phyloP scores from a whole-genome alignment of 2,113 vertebrate species.

The Xenopus laevis region DNA sequence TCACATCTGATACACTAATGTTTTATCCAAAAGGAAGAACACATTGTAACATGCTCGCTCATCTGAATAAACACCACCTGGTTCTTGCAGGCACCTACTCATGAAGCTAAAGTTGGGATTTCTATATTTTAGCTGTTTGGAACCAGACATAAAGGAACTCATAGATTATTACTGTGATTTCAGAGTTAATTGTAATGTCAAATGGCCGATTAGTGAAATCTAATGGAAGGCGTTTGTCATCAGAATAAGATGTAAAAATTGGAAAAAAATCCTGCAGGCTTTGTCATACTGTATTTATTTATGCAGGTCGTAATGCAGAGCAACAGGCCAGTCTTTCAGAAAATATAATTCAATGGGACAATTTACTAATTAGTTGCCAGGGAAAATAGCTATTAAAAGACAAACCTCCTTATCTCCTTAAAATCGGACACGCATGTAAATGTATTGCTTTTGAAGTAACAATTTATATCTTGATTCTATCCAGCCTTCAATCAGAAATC shows the following conservation, averaged over 20 bases:
- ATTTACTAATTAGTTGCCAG: too few species aligned
- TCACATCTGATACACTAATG: constrained; percentile 98
- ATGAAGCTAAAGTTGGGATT: constrained; percentile 77
- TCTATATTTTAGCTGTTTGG: constrained; percentile 65
- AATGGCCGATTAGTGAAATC: constrained; percentile 9
- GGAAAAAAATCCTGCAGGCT: too few species aligned
- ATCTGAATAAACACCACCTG: constrained; percentile 99
- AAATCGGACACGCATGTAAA: too few species aligned
- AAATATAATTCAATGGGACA: constrained; percentile 18
- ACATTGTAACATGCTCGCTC: constrained; percentile 95
- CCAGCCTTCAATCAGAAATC: too few species aligned
- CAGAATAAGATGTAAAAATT: constrained; percentile 2
- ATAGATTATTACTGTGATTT: constrained; percentile 2
- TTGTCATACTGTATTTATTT: background rate
- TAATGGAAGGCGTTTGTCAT: constrained; percentile 22
- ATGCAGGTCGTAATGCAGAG: constrained; percentile 25
- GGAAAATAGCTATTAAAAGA: too few species aligned
- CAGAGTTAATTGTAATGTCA: constrained; percentile 27
- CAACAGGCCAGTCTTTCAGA: constrained; percentile 16
- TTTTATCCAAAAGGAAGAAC: constrained; percentile 99
- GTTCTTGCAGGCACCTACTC: constrained; percentile 86
- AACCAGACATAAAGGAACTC: constrained; percentile 7
- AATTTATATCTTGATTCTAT: too few species aligned
- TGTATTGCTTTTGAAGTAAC: too few species aligned
- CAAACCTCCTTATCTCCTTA: too few species aligned